A percentile compares a stretch with the other conserved stretches of the same genome.
phyloP scores from a whole-genome alignment of 1,140 invertebrate species.

The Bombus fervidus region DNA sequence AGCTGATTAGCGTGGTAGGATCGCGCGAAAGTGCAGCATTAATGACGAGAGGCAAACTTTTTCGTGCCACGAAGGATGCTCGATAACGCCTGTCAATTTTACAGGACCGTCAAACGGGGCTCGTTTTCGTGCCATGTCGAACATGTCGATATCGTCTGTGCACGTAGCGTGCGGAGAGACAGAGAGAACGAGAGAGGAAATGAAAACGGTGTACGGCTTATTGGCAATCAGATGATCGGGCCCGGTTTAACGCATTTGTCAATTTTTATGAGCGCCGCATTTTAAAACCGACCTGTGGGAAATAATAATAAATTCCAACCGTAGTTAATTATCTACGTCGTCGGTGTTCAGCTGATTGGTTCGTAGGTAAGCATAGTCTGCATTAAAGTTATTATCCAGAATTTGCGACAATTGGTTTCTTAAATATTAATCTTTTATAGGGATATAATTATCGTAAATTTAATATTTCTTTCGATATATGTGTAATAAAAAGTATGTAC shows the following conservation, averaged over 20 bases:
- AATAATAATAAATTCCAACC: constrained; percentile 24
- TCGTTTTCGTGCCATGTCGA: constrained; percentile 32
- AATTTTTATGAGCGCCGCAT: constrained; percentile 28
- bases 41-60: constrained; percentile 38
- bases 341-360: background rate
- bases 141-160: constrained; percentile 39
- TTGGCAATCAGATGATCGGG: constrained; percentile 30
- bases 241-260: constrained; percentile 31
- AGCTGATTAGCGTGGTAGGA: constrained; percentile 21
- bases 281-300: background rate
- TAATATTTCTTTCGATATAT: too few species aligned
- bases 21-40: background rate
- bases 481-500: too few species aligned
- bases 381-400: background rate
- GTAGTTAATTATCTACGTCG: constrained; percentile 6
- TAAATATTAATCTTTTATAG: background rate
- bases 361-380: background rate
- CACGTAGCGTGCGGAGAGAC: background rate
- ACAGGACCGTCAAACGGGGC: constrained; percentile 33
- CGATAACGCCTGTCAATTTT: constrained; percentile 46
- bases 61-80: constrained; percentile 28
- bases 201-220: constrained; percentile 14
- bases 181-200: background rate
- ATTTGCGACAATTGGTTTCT: background rate
- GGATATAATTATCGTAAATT: too few species aligned